Evolutionary conservation across 64 coral and sea anemone species (phyloP).

Genomic region (Dendrophyllia cribrosa): DNA sequence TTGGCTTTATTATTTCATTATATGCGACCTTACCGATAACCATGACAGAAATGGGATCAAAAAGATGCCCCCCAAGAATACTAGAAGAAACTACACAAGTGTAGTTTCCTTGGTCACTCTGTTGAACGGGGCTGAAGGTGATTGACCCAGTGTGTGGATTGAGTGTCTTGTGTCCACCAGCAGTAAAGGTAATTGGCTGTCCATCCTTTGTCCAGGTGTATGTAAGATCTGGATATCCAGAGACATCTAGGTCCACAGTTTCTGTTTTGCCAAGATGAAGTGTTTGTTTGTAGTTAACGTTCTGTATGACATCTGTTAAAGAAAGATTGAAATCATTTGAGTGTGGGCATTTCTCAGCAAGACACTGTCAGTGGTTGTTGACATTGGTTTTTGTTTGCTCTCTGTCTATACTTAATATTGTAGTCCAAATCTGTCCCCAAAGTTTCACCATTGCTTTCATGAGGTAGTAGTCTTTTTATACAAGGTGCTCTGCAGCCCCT

Average conservation of each 20-base stretch:
- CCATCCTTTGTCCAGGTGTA: conserved; percentile 24
- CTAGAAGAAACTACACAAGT: neutral
- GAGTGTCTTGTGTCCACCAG: neutral
- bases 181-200: neutral
- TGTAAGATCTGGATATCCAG: neutral
- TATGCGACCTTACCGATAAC: neutral
- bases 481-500: too few species aligned
- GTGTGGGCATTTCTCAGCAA: too few species aligned
- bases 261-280: neutral
- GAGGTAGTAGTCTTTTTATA: too few species aligned
- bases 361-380: too few species aligned
- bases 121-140: neutral
- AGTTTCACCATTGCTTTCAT: too few species aligned
- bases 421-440: too few species aligned
- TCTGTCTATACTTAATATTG: too few species aligned
- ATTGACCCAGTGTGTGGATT: conserved; percentile 1
- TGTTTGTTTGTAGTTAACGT: neutral
- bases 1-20: too few species aligned
- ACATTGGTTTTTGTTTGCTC: too few species aligned
- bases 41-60: neutral
- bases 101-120: conserved; percentile 26
- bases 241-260: neutral
- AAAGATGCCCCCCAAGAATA: neutral
- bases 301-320: neutral
- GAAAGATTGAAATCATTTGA: neutral